phyloP scores from a whole-genome alignment of 2,797 vertebrate genomes.

The Trichosurus vulpecula region DNA sequence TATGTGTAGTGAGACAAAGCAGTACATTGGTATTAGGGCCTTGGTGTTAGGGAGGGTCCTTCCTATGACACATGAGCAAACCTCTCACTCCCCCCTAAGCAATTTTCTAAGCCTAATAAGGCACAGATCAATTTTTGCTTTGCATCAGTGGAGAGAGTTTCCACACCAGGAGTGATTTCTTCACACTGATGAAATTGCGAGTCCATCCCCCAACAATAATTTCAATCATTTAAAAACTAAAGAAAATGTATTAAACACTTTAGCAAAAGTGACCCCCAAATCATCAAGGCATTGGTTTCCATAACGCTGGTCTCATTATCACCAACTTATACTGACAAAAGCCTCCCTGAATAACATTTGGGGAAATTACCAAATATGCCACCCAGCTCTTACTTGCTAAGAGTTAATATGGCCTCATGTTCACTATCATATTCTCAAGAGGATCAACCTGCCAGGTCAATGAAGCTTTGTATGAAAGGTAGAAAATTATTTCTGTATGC shows the following conservation, averaged over 20 bases:
- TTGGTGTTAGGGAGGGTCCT: neutral
- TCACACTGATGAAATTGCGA: neutral
- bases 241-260: conserved; percentile 74
- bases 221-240: conserved; percentile 73
- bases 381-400: conserved; percentile 44
- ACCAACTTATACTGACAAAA: conserved; percentile 66
- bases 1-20: neutral
- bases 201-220: conserved; percentile 62
- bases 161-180: neutral
- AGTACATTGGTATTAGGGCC: neutral
- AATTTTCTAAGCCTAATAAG: neutral
- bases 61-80: neutral
- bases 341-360: conserved; percentile 66
- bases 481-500: neutral
- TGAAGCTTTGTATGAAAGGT: conserved; percentile 13
- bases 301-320: conserved; percentile 60
- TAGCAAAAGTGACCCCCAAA: conserved; percentile 76
- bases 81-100: neutral
- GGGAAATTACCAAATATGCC: conserved; percentile 45
- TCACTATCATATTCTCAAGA: conserved; percentile 9
- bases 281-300: conserved; percentile 55
- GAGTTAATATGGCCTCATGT: conserved; percentile 48
- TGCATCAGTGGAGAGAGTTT: neutral
- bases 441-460: conserved; percentile 37
- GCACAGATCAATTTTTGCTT: neutral